Percentiles rank a stretch among this genome's conserved stretches.
Evolutionary conservation across 2,888 invertebrate genomes (phyloP).

Genomic region (Miltochrista miniata): DNA sequence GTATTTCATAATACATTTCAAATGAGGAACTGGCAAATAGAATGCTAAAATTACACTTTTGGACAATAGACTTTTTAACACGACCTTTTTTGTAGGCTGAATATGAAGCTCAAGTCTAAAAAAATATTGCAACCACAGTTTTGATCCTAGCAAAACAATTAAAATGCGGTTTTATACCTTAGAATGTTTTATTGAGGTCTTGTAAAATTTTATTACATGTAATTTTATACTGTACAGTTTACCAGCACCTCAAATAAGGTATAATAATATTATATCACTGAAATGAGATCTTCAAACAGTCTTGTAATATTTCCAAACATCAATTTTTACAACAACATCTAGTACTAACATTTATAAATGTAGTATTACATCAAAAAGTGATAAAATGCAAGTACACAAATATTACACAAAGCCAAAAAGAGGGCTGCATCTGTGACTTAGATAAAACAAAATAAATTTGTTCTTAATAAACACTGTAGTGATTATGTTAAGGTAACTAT

Average conservation of each 20-base stretch:
- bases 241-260: neutral
- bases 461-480: conserved; percentile 55
- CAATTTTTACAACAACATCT: conserved; percentile 11
- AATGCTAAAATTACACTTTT: no score
- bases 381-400: neutral
- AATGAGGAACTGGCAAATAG: neutral
- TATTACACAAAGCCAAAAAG: neutral
- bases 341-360: conserved; percentile 12
- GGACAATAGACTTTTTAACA: no score
- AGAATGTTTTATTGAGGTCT: no score
- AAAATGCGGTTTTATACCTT: no score
- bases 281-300: conserved; percentile 39
- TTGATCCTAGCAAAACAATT: no score
- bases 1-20: conserved; percentile 13
- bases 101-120: no score
- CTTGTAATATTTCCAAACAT: conserved; percentile 18
- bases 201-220: no score
- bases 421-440: conserved; percentile 62
- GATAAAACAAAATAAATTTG: conserved; percentile 61
- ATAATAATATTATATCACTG: conserved; percentile 16
- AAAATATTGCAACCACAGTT: no score
- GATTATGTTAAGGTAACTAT: conserved; percentile 64
- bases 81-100: no score
- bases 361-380: neutral
- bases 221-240: no score